Evolutionary conservation across 2,797 vertebrate species (phyloP).

Genomic region (Xerus rutilus): DNA sequence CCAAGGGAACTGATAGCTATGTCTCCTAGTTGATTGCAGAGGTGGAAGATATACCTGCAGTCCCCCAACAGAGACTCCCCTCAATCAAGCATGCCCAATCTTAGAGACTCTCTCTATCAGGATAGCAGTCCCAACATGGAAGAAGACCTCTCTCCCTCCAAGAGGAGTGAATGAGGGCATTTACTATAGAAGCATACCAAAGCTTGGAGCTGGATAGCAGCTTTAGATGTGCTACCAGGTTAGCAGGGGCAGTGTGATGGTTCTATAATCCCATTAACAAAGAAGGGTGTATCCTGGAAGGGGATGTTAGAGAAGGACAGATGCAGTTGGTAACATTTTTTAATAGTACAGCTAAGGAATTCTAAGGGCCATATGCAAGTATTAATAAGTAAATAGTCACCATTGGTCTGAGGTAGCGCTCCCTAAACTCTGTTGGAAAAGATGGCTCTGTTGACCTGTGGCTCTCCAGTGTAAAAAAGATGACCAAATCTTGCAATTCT

Average conservation of each 20-base stretch:
- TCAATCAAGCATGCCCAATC: constrained; percentile 99
- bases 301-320: constrained; percentile 98
- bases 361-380: constrained; percentile 88
- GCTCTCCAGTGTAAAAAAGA: constrained; percentile 87
- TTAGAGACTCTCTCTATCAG: constrained; percentile 97
- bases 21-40: constrained; percentile 94
- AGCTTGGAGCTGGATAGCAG: constrained; percentile 95
- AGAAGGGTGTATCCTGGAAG: constrained; percentile 96
- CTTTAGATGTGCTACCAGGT: constrained; percentile 99
- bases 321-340: constrained; percentile 99
- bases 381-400: constrained; percentile 83
- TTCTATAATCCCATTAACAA: constrained; percentile 97
- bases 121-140: constrained; percentile 95
- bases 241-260: constrained; percentile 96
- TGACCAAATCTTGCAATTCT: constrained; percentile 91
- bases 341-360: constrained; percentile 93
- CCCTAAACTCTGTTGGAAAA: constrained; percentile 86
- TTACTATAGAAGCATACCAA: constrained; percentile 99
- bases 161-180: constrained; percentile 96
- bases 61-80: constrained; percentile 99
- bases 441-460: constrained; percentile 88
- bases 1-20: constrained; percentile 93
- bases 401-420: constrained; percentile 81
- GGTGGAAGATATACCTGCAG: constrained; percentile 93
- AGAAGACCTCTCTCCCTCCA: constrained; percentile 96